Evolutionary conservation across 2,113 vertebrate species (phyloP).

Genomic region (Acrocephalus arundinaceus): DNA sequence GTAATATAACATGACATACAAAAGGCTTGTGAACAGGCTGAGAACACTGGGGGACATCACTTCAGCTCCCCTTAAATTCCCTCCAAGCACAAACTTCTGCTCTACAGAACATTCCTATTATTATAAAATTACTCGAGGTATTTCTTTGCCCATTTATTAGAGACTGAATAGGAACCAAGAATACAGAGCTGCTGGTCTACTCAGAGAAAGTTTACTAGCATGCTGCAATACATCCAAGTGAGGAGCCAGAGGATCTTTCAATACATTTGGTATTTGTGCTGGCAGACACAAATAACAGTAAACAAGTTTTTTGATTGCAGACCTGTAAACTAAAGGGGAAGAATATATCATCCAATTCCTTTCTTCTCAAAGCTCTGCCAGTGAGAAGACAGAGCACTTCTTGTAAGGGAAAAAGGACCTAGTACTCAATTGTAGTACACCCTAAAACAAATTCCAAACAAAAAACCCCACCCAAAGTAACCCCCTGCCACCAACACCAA

Average conservation of each 20-base stretch:
- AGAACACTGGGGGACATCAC: conserved; percentile 20
- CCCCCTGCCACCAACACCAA: background rate
- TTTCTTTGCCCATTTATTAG: conserved; percentile 9
- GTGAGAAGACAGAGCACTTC: background rate
- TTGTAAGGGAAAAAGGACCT: background rate
- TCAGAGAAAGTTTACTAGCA: background rate
- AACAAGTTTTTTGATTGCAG: background rate
- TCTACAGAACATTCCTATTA: conserved; percentile 3
- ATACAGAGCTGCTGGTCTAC: background rate
- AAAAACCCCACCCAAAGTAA: background rate
- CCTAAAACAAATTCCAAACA: background rate
- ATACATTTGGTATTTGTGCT: background rate
- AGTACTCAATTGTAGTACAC: background rate
- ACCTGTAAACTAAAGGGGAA: background rate
- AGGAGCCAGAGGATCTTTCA: background rate
- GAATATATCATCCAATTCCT: background rate
- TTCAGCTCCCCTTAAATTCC: conserved; percentile 27
- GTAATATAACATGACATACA: conserved; percentile 45
- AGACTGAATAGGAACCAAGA: background rate
- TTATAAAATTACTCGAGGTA: background rate
- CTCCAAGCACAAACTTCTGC: conserved; percentile 28
- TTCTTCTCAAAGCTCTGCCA: background rate
- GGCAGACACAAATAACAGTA: background rate
- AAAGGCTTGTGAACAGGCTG: conserved; percentile 17
- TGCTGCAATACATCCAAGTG: background rate